Base-by-base conservation (phyloP, 2,113 vertebrate species). In the Platycercus adscitus region DNA sequence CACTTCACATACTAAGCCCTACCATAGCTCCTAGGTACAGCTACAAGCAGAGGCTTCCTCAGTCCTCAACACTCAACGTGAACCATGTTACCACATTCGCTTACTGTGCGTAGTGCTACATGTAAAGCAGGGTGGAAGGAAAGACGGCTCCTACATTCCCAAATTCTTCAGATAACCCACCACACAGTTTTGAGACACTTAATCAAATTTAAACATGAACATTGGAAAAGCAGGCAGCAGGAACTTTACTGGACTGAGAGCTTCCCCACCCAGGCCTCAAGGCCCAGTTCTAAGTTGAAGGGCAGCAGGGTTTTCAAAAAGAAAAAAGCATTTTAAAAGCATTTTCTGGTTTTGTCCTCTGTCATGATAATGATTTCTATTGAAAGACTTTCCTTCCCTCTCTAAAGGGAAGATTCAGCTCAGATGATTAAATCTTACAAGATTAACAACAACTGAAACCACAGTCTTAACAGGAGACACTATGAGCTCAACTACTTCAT, bases 1-100 rank as follows among this genome's bases (percentile, higher is more conserved):
- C 47, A 37, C 21, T 73, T 77, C 53, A 35, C 2, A 31, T 0
- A 1, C 49, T 56, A 56, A 80, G 52, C 0, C 0, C 56, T 53
- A 52, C 20, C 58, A 37, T 1, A 52, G 76, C 56, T 85, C 46
- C 76, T 68, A 23, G 41, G 7, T 3, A 9, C 25, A 72, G 53
- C 55, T 55, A 39, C 49, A 53, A 53, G 44, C 43, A 0, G 0
- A 55, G 26, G 47, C 14, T 44, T 35, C 16, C 10, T 55, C 56
- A 68, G 46, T 23, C 41, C 47, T 23, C 66, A 11, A 89, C 19
- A 41, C 28, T 17, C 69, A 13, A 4, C 13, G 11, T 0, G 6
- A 61, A 66, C 37, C 37, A 71, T 2, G 0, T 28, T 63, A 66
- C 46, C 37, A 71, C 2, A 0, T 28, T 58, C 2, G 2, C 29